Conservation (phyloP, 1,140 invertebrate species). For the Cheumatopsyche charites region DNA sequence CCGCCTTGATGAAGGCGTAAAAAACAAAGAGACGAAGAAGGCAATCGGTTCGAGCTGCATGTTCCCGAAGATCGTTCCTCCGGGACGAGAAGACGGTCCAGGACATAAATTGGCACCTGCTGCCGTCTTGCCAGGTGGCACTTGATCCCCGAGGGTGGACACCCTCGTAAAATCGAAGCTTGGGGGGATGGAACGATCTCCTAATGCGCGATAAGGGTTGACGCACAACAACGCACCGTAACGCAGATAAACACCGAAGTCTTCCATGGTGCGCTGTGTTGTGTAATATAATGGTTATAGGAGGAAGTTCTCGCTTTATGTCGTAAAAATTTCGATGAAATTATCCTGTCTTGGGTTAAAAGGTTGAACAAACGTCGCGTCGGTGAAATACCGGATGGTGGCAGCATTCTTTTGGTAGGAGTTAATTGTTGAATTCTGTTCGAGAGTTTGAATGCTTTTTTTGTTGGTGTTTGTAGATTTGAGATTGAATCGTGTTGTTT, state of each 20-base stretch:
- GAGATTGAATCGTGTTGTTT: too few species aligned
- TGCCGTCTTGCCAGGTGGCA: constrained; percentile 17
- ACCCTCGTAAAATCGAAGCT: constrained; percentile 19
- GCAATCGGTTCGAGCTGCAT: constrained; percentile 7
- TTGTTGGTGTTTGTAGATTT: too few species aligned
- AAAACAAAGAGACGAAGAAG: neutral
- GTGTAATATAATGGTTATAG: too few species aligned
- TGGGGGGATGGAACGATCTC: constrained; percentile 3
- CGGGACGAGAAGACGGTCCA: constrained; percentile 4
- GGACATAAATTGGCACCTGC: constrained; percentile 31
- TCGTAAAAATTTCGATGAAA: neutral
- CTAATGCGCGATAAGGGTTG: constrained; percentile 27
- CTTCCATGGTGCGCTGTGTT: neutral
- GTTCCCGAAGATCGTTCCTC: constrained; percentile 15
- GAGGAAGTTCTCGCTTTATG: neutral
- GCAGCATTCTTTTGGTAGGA: too few species aligned
- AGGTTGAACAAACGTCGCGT: too few species aligned
- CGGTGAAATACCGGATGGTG: too few species aligned
- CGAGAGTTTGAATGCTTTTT: too few species aligned
- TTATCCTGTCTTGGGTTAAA: neutral
- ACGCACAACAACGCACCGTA: constrained; percentile 26
- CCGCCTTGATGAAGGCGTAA: constrained; percentile 8
- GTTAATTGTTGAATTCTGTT: too few species aligned
- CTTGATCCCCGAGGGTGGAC: constrained; percentile 4
- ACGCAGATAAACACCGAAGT: neutral